Conservation (phyloP, 2,888 invertebrate genomes). For the Chaetogeoica ovagalla region DNA sequence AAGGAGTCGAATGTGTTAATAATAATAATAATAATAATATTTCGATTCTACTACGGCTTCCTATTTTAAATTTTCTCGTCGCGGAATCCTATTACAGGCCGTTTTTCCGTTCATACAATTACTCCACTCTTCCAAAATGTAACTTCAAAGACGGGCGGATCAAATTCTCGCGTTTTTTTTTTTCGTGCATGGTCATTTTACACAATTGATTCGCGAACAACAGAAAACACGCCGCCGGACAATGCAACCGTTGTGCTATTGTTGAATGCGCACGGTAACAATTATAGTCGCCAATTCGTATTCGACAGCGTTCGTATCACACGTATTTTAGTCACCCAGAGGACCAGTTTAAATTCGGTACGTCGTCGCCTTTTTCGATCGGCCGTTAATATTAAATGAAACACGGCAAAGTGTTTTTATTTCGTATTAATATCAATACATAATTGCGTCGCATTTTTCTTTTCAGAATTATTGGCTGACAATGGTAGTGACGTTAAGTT, state of each 20-base stretch:
- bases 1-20: not conserved
- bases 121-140: constrained; percentile 25
- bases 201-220: too few relatives aligned
- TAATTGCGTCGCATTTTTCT: not conserved
- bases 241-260: constrained; percentile 16
- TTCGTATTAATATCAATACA: not conserved
- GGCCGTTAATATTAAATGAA: too few relatives aligned
- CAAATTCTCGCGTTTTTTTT: too few relatives aligned
- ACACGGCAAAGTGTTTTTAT: too few relatives aligned
- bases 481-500: constrained; percentile 46
- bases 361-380: too few relatives aligned
- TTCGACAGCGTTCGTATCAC: constrained; percentile 10
- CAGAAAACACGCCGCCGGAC: not conserved
- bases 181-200: too few relatives aligned
- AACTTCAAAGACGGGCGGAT: constrained; percentile 10
- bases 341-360: constrained; percentile 37
- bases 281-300: constrained; percentile 36
- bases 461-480: constrained; percentile 45
- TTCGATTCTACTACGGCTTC: constrained; percentile 10
- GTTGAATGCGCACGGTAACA: constrained; percentile 25
- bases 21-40: not conserved
- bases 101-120: constrained; percentile 1
- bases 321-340: constrained; percentile 16
- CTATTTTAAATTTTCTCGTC: constrained; percentile 21
- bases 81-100: not conserved